Base-by-base conservation (phyloP, 2,113 vertebrate species). In the Psilopsiagon aurifrons region DNA sequence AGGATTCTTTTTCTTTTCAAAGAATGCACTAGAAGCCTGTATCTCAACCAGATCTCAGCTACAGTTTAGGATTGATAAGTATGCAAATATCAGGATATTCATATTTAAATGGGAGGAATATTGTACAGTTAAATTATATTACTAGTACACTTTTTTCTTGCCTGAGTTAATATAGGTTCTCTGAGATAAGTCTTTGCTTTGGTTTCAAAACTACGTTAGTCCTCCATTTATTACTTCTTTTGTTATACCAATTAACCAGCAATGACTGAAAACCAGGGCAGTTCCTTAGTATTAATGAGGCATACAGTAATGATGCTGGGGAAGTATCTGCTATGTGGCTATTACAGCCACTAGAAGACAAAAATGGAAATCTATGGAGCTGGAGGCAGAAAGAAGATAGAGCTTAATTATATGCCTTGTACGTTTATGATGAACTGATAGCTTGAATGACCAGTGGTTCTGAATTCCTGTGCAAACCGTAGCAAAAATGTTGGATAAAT, bases 401-500 rank as follows among this genome's bases (percentile, higher is more conserved):
- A 33, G 29, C 79, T 94, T 86, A 88, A 92, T 92, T 73, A 57
- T 49, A 57, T 43, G 27, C 20, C 28, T 54, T 82, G 33, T 44
- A 63, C 51, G 43, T 6, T 24, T 73, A 68, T 54, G 46, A 77
- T n/a, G 67, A 49, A 17, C 64, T 43, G 79, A 86, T 37, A 17
- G 6, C 49, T 70, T 37, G 62, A 74, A 66, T 24, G 37, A 94
- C 76, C 64, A 54, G 51, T 14, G 75, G 75, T 76, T 93, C 62
- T 71, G 76, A 88, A 70, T 52, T 86, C 55, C 80, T 73, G 62
- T 33, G 55, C 37, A 68, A 90, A 84, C 51, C 29, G 43, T 16
- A 91, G 87, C 60, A 92, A 92, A 94, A 92, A 46, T 18, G 57
- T 24, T 88, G 71, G 52, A 96, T 94, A 93, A 94, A 94, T 96